Conservation (phyloP, 1,140 invertebrate species). For the Palaemon carinicauda region DNA sequence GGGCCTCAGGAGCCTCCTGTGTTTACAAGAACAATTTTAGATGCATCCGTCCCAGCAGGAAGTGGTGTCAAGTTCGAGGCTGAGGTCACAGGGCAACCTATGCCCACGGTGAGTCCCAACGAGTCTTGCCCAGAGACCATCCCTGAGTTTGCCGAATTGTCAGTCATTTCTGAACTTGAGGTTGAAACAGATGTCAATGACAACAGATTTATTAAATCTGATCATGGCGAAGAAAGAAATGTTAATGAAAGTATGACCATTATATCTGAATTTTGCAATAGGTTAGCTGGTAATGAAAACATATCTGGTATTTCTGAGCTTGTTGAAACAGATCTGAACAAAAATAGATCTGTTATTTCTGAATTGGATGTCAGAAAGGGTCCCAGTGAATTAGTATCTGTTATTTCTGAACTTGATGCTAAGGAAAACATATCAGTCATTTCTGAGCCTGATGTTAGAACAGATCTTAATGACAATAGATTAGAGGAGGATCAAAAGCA, state of each 20-base stretch:
- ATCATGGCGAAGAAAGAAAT: no score
- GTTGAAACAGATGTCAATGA: constrained; percentile 20
- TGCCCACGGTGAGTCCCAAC: constrained; percentile 72
- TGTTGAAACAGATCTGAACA: no score
- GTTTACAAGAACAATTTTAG: constrained; percentile 74
- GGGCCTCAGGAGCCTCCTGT: constrained; percentile 70
- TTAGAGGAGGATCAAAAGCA: background rate
- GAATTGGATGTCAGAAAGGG: no score
- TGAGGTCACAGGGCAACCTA: constrained; percentile 75
- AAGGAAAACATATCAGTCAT: background rate
- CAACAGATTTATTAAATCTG: background rate
- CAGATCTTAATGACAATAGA: background rate
- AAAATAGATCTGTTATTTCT: no score
- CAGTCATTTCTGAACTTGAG: background rate
- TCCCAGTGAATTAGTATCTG: no score
- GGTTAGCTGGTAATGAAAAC: no score
- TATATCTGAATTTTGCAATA: no score
- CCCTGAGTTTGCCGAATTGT: background rate
- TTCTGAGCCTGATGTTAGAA: background rate
- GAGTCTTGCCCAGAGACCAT: background rate
- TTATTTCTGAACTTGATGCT: no score
- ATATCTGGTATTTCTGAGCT: no score
- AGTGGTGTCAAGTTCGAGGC: constrained; percentile 76
- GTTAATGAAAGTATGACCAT: no score
- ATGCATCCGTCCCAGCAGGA: constrained; percentile 68